Evolutionary conservation across 2,113 vertebrate species (phyloP).

Genomic region (Neotragus pygmaeus): DNA sequence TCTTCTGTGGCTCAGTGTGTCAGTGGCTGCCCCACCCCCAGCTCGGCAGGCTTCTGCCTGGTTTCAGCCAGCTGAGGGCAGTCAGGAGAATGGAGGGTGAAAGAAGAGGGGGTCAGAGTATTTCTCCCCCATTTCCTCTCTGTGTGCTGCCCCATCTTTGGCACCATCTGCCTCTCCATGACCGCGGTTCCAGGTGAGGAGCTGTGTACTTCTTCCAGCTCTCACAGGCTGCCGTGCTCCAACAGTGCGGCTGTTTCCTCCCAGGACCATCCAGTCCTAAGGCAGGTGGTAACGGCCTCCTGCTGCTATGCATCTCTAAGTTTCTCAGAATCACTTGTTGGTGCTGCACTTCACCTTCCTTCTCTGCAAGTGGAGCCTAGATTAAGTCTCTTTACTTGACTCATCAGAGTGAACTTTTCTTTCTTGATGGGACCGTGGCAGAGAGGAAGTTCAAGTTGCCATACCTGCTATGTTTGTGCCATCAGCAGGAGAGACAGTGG

Average conservation of each 20-base stretch:
- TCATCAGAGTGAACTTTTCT: not conserved
- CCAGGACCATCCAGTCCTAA: rapidly evolving
- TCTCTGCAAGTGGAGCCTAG: not conserved
- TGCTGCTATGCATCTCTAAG: not conserved
- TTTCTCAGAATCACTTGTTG: not conserved
- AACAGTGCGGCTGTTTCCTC: no score
- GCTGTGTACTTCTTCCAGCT: not conserved
- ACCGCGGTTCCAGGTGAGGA: not conserved
- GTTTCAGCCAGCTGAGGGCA: not conserved
- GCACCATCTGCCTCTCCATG: not conserved
- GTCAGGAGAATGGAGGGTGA: not conserved
- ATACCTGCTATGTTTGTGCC: not conserved
- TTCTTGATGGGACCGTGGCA: not conserved
- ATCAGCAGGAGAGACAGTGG: not conserved
- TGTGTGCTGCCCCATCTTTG: not conserved
- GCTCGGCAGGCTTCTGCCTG: not conserved
- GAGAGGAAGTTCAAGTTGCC: not conserved
- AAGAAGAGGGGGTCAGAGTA: not conserved
- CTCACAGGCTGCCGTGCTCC: not conserved
- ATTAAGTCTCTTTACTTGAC: not conserved
- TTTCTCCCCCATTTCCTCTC: not conserved
- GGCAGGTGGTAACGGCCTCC: not conserved
- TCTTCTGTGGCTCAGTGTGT: not conserved
- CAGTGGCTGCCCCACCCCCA: not conserved
- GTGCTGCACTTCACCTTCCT: not conserved